A percentile compares a stretch with the other conserved stretches of the same genome.
Conservation (phyloP, 2,888 invertebrate species). For the Polydrusus pterygomalis region DNA sequence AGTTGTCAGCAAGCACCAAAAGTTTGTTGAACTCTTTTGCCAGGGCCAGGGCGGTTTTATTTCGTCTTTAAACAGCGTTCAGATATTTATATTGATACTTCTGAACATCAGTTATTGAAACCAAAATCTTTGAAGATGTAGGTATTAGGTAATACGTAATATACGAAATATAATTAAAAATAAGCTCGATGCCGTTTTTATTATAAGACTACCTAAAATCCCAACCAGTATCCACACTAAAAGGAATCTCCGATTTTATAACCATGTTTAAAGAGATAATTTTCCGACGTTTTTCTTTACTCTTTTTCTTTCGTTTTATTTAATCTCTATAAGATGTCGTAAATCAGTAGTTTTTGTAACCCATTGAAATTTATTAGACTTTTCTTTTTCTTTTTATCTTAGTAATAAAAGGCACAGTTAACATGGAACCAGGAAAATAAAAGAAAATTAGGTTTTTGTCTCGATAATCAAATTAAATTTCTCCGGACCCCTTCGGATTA, state of each 20-base stretch:
- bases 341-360: slow-evolving; percentile 51
- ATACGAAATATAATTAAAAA: too few relatives aligned
- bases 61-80: too few relatives aligned
- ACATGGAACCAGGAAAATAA: slow-evolving; percentile 48
- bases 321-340: slow-evolving; percentile 47
- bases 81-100: too few relatives aligned
- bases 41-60: too few relatives aligned
- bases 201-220: neutral
- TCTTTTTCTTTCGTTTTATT: slow-evolving; percentile 39
- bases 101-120: too few relatives aligned
- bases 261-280: slow-evolving; percentile 26
- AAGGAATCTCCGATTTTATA: slow-evolving; percentile 18
- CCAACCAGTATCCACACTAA: neutral
- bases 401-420: slow-evolving; percentile 51
- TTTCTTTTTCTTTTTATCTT: slow-evolving; percentile 45
- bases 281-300: slow-evolving; percentile 20
- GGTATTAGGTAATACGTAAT: too few relatives aligned
- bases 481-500: slow-evolving; percentile 45
- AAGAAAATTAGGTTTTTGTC: slow-evolving; percentile 55
- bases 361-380: slow-evolving; percentile 54
- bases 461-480: slow-evolving; percentile 55
- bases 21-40: too few relatives aligned
- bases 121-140: too few relatives aligned
- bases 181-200: too few relatives aligned
- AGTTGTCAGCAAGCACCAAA: too few relatives aligned